These are phyloP conservation scores for Steatornis caripensis DNA, from an alignment of 2,113 vertebrate species.

Conservation along the genomic window DNA sequence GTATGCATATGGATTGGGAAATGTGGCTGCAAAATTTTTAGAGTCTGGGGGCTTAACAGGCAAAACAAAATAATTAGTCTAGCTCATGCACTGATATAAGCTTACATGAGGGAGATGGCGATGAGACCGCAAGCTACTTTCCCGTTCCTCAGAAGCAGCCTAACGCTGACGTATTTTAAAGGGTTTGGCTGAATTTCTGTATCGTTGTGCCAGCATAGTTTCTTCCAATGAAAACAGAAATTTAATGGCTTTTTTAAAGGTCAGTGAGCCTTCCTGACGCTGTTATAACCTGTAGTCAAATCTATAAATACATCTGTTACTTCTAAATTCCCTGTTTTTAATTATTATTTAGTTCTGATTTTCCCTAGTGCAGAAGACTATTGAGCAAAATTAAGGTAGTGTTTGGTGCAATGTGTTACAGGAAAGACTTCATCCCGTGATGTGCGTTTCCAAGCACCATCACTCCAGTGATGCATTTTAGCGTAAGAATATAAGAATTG, in stretches of 20 bases:
- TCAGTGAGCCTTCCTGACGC: neutral
- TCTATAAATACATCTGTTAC: neutral
- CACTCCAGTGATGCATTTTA: neutral
- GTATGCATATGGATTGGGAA: accelerated
- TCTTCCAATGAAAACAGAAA: neutral
- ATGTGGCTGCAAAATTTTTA: too few relatives aligned
- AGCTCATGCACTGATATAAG: neutral
- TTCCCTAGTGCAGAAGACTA: neutral
- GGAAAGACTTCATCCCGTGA: neutral
- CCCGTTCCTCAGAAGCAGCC: neutral
- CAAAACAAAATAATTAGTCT: neutral
- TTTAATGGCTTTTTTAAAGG: neutral
- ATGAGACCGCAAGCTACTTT: neutral
- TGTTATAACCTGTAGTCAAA: neutral
- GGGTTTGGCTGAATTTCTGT: neutral
- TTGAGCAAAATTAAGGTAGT: neutral
- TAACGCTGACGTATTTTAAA: neutral
- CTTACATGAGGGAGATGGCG: neutral
- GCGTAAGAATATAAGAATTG: neutral
- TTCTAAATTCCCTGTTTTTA: conserved; percentile 34
- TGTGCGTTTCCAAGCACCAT: neutral
- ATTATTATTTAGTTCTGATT: conserved; percentile 32
- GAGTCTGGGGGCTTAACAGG: neutral
- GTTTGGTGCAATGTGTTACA: neutral
- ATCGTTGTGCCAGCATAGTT: neutral